phyloP scores from a whole-genome alignment of 2,888 invertebrate species.

The Branchipolynoe longqiensis region DNA sequence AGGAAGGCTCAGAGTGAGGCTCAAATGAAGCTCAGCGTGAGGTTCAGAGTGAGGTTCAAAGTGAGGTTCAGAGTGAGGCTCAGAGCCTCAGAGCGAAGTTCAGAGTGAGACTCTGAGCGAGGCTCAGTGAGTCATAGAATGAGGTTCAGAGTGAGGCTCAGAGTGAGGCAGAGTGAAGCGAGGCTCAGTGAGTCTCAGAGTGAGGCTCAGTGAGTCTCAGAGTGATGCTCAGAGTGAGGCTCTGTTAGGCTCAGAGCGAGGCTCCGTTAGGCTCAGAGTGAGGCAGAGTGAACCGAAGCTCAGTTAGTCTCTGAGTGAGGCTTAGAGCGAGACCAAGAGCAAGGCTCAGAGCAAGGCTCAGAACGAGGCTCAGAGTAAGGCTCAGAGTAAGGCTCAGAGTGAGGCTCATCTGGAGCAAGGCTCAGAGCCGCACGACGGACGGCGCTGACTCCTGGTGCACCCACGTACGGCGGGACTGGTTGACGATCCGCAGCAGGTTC shows the following conservation, averaged over 20 bases:
- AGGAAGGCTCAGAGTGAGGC: no score
- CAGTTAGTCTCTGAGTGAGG: background rate
- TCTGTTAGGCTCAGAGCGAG: background rate
- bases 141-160: background rate
- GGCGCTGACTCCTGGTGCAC: background rate
- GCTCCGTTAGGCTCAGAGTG: background rate
- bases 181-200: background rate
- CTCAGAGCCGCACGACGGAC: background rate
- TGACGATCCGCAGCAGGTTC: slow-evolving; percentile 11
- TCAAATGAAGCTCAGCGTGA: no score
- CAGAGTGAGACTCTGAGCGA: no score
- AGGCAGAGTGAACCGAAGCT: background rate
- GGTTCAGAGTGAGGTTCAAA: no score
- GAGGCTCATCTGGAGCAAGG: no score
- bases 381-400: background rate
- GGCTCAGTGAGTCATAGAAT: no score
- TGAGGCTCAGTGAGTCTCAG: background rate
- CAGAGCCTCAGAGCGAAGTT: no score
- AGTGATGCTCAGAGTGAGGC: background rate
- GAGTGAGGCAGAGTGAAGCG: background rate
- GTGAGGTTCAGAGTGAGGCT: no score
- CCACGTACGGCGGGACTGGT: slow-evolving; percentile 5
- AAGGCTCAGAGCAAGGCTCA: background rate
- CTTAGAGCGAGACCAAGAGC: background rate
- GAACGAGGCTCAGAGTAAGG: background rate